These are phyloP conservation scores for Stercorarius parasiticus DNA, from an alignment of 2,113 vertebrate species.

Conservation along the genomic window DNA sequence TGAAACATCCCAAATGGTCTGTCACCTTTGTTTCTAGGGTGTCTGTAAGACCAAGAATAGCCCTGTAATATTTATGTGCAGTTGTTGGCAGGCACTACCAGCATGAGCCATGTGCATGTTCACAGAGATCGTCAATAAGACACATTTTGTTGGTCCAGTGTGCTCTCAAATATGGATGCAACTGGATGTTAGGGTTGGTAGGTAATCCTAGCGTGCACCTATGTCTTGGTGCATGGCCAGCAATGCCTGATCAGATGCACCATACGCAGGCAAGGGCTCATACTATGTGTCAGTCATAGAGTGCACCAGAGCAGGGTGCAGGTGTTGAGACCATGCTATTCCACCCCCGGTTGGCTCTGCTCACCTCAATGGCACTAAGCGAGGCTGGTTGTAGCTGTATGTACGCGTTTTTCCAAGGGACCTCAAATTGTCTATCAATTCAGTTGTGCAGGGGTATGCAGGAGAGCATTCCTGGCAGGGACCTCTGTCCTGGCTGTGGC, in stretches of 20 bases:
- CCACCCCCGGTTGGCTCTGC: background rate
- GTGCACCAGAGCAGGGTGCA: background rate
- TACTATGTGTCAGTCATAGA: rapidly evolving
- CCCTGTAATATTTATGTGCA: background rate
- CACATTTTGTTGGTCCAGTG: background rate
- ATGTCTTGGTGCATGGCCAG: background rate
- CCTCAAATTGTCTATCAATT: background rate
- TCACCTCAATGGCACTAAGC: rapidly evolving
- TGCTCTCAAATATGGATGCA: background rate
- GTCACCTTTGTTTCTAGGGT: background rate
- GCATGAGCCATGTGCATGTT: background rate
- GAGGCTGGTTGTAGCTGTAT: background rate
- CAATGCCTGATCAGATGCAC: background rate
- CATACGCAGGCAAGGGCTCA: background rate
- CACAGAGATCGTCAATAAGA: background rate
- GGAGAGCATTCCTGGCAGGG: background rate
- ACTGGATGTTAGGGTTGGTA: background rate
- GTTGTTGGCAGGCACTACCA: background rate
- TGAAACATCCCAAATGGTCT: background rate
- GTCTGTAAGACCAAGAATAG: background rate
- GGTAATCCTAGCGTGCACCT: background rate
- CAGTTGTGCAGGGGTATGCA: background rate
- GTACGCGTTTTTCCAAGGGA: background rate
- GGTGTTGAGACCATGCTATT: background rate
- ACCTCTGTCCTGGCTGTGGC: background rate